Conservation (phyloP, 2,888 invertebrate species). For the Tenthredo notha region DNA sequence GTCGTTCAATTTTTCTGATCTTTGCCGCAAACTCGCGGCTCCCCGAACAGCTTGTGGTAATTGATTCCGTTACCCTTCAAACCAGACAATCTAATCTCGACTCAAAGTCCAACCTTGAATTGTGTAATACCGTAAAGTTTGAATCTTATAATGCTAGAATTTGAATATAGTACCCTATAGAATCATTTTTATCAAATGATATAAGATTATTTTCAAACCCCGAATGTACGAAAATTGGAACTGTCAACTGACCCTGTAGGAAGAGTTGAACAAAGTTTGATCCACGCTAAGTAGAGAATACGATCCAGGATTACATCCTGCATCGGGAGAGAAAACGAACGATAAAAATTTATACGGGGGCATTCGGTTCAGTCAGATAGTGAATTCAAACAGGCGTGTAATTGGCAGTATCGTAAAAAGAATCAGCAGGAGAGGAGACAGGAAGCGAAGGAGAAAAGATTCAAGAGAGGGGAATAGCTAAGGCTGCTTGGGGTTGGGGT, state of each 20-base stretch:
- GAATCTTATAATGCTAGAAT: not conserved
- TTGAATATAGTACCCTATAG: not conserved
- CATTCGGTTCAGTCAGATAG: constrained; percentile 73
- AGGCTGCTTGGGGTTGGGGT: constrained; percentile 54
- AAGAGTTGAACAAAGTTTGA: constrained; percentile 22
- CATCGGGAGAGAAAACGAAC: constrained; percentile 54
- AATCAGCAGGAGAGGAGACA: constrained; percentile 64
- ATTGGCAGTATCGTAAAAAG: constrained; percentile 78
- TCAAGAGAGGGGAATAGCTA: constrained; percentile 44
- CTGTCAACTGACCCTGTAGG: not conserved
- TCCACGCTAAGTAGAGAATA: constrained; percentile 30
- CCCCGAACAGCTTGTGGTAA: constrained; percentile 35
- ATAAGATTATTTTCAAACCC: not conserved
- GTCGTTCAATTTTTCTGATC: constrained; percentile 72
- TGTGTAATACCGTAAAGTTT: not conserved
- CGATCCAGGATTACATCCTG: constrained; percentile 40
- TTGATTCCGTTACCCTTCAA: constrained; percentile 47
- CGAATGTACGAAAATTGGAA: not conserved
- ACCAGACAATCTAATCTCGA: constrained; percentile 36
- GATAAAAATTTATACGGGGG: constrained; percentile 75
- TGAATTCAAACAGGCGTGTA: constrained; percentile 78
- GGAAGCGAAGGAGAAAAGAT: constrained; percentile 57
- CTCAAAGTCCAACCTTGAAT: constrained; percentile 28
- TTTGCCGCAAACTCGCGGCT: constrained; percentile 63
- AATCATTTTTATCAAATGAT: not conserved